phyloP scores from a whole-genome alignment of 2,113 vertebrate genomes.

The Albula glossodonta region DNA sequence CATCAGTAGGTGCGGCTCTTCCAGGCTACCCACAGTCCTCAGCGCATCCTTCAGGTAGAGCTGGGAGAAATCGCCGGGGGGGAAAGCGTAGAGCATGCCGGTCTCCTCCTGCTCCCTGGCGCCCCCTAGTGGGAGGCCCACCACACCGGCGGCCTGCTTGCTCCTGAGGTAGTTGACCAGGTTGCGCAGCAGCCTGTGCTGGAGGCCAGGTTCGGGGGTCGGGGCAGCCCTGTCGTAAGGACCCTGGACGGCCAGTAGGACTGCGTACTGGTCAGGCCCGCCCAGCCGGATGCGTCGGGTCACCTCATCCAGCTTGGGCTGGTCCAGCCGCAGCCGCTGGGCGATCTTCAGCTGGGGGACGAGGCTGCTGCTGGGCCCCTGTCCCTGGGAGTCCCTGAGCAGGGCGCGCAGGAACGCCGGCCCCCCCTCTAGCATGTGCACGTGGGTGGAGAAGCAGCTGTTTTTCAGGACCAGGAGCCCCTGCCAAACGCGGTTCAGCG shows the following conservation, averaged over 20 bases:
- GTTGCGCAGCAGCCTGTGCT: constrained; percentile 93
- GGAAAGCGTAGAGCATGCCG: constrained; percentile 97
- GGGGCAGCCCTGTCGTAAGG: constrained; percentile 67
- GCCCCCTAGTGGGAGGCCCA: constrained; percentile 88
- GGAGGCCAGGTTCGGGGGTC: constrained; percentile 82
- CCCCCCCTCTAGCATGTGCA: constrained; percentile 93
- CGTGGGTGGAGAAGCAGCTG: constrained; percentile 93
- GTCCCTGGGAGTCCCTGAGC: constrained; percentile 78
- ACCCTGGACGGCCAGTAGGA: constrained; percentile 91
- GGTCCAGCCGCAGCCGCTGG: constrained; percentile 94
- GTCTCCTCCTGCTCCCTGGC: constrained; percentile 83
- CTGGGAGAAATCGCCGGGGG: constrained; percentile 92
- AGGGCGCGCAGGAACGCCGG: constrained; percentile 77
- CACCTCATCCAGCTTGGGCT: constrained; percentile 95
- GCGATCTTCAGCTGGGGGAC: constrained; percentile 89
- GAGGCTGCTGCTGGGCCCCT: constrained; percentile 69
- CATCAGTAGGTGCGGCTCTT: constrained; percentile 96
- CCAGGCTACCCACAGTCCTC: constrained; percentile 88
- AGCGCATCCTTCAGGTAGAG: constrained; percentile 92
- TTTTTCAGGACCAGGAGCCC: constrained; percentile 96
- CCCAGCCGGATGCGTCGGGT: constrained; percentile 89
- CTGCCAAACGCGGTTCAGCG: constrained; percentile 85
- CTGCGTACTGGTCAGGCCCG: constrained; percentile 85
- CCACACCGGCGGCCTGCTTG: constrained; percentile 97
- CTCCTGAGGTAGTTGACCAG: constrained; percentile 98